Evolutionary conservation across 1,140 invertebrate species (phyloP).

Genomic region (Pseudomyrmex sp.): DNA sequence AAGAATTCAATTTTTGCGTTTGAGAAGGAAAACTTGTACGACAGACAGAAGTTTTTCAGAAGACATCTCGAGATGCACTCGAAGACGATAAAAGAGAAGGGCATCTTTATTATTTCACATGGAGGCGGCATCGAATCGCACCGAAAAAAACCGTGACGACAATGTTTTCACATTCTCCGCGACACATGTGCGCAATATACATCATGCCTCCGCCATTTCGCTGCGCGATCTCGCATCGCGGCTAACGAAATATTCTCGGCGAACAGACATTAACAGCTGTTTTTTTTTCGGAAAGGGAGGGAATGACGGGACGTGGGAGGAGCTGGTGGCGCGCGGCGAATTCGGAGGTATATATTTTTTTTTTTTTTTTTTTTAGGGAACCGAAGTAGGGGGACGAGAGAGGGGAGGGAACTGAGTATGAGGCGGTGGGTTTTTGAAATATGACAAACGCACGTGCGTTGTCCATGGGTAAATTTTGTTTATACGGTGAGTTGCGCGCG

Average conservation of each 20-base stretch:
- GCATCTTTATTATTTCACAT: slow-evolving; percentile 53
- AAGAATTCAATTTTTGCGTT: background rate
- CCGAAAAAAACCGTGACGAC: slow-evolving; percentile 46
- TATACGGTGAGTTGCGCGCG: slow-evolving; percentile 69
- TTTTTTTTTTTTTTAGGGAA: too few species aligned
- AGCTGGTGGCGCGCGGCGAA: background rate
- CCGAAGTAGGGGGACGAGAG: background rate
- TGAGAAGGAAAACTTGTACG: background rate
- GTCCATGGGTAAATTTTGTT: slow-evolving; percentile 76
- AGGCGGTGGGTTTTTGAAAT: slow-evolving; percentile 69
- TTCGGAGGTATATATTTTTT: too few species aligned
- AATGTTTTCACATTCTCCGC: slow-evolving; percentile 53
- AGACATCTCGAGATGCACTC: background rate
- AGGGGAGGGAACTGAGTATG: background rate
- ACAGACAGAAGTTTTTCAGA: background rate
- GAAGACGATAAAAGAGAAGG: background rate
- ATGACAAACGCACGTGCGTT: slow-evolving; percentile 76
- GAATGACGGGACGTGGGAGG: slow-evolving; percentile 1
- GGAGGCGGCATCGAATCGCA: slow-evolving; percentile 42
- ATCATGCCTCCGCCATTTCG: slow-evolving; percentile 53
- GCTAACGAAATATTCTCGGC: slow-evolving; percentile 62
- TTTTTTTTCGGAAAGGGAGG: slow-evolving; percentile 32
- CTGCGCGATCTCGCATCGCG: slow-evolving; percentile 55
- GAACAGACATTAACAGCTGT: slow-evolving; percentile 67
- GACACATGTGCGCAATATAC: slow-evolving; percentile 57